A percentile compares a stretch with the other conserved stretches of the same genome.
Evolutionary conservation across 2,888 invertebrate species (phyloP).

Genomic region (Lacanobia oleracea): DNA sequence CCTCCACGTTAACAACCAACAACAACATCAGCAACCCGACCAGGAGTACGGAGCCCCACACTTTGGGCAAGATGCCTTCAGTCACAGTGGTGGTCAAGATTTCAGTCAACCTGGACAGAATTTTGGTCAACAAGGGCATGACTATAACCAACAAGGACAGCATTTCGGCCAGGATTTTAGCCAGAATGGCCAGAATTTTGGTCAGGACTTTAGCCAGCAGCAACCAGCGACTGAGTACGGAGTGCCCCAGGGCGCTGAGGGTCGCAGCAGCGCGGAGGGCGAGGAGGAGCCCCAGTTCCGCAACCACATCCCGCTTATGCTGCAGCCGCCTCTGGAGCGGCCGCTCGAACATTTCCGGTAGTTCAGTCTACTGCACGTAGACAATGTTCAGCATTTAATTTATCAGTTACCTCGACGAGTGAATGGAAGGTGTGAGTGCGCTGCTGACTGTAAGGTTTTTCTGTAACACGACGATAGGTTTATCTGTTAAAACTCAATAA

Average conservation of each 20-base stretch:
- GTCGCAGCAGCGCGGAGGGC: conserved; percentile 78
- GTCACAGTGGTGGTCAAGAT: conserved; percentile 61
- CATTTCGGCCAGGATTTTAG: conserved; percentile 64
- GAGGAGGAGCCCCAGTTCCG: conserved; percentile 77
- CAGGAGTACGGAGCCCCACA: conserved; percentile 71
- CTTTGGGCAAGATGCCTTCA: conserved; percentile 56
- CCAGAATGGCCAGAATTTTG: conserved; percentile 68
- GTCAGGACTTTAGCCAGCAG: conserved; percentile 68
- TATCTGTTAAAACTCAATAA: background rate
- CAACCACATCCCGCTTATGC: conserved; percentile 86
- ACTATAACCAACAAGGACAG: conserved; percentile 63
- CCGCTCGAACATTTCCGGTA: conserved; percentile 87
- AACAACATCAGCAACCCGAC: conserved; percentile 74
- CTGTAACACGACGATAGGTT: conserved; percentile 3
- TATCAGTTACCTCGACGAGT: conserved; percentile 55
- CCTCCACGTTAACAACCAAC: conserved; percentile 73
- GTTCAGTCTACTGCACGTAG: conserved; percentile 35
- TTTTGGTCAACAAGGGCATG: conserved; percentile 62
- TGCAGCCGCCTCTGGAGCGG: conserved; percentile 86
- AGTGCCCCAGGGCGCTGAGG: conserved; percentile 82
- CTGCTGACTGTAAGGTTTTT: conserved; percentile 21
- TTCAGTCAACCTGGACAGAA: conserved; percentile 67
- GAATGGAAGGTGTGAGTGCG: conserved; percentile 6
- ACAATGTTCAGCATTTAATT: conserved; percentile 60
- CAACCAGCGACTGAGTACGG: conserved; percentile 79